Base-by-base conservation (phyloP, 2,888 invertebrate species). In the Malacosoma neustria region DNA sequence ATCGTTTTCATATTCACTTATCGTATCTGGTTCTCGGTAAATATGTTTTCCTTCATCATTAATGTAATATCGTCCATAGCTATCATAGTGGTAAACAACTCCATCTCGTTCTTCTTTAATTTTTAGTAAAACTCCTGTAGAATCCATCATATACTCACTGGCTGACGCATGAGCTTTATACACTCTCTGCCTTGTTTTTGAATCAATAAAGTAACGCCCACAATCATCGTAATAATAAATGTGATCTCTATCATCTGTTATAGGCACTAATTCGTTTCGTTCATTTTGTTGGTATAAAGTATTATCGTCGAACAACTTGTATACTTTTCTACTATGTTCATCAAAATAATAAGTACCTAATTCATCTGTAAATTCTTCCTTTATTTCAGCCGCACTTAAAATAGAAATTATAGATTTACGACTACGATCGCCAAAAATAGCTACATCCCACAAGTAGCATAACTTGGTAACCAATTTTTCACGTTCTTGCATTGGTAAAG, bases 1-100 rank as follows among this genome's bases (percentile, higher is more conserved):
- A 59, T 86, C 86, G 43, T 72, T 73, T 62, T 86, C 82, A 45
- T 81, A 86, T 51, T 85, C 85, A 60, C 81, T 85, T 1, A 50
- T 34, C 31, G 70, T 39, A 52, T 79, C 84, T 36, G 46, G 47
- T 12, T 86, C 85, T 12, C 72, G 61, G 51, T 86, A 86, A 45
- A 86, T 70, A 50, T 69, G 72, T 55, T 74, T 79, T n/a, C 80
- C 82, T 35, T 70, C 57, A 1, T 51, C 50, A 45, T 84, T 63
- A 14, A 80, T 60, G 43, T 75, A 84, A 49, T 82, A 85, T 11
- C 84, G 71, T 9, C 86, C 86, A 48, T 56, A 85, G 44, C 61
- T 75, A 51, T 86, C 84, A 47, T 74, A 86, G 44, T 70, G 72
- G 55, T 64, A 86, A n/a, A 49, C 64, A 6, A 60, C 46, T 11